Conservation (phyloP, 2,113 vertebrate genomes). For the Corythaixoides concolor region DNA sequence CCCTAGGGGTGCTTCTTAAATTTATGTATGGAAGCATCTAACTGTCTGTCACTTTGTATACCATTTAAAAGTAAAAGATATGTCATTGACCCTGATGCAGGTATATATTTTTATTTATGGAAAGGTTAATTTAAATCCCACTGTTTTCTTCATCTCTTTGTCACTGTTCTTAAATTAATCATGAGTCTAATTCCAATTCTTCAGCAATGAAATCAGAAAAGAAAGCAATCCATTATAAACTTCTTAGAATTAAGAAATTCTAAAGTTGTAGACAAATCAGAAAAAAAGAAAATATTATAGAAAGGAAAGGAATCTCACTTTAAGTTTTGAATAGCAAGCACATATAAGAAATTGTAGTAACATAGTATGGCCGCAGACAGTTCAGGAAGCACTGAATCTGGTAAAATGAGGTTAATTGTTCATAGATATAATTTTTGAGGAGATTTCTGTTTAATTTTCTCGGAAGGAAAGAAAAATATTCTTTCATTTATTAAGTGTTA, state of each 20-base stretch:
- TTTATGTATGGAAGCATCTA: not conserved
- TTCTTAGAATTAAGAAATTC: not conserved
- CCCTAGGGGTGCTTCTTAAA: not conserved
- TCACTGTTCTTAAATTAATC: not conserved
- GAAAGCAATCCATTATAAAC: not conserved
- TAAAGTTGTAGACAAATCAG: not conserved
- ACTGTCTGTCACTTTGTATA: not conserved
- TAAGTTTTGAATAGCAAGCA: not conserved
- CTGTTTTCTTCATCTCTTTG: not conserved
- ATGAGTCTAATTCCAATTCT: not conserved
- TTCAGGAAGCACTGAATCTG: not conserved
- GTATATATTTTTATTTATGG: not conserved
- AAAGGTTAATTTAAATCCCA: not conserved
- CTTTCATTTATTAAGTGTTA: not conserved
- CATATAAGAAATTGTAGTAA: not conserved
- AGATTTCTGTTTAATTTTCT: not conserved
- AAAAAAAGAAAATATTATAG: not conserved
- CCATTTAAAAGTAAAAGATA: not conserved
- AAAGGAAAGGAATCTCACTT: not conserved
- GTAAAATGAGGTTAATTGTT: not conserved
- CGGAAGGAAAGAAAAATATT: not conserved
- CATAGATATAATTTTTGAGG: not conserved
- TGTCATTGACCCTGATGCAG: not conserved
- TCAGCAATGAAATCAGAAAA: not conserved
- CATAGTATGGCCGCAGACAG: not conserved